A percentile compares a stretch with the other conserved stretches of the same genome.
Evolutionary conservation across 2,888 invertebrate genomes (phyloP).

Genomic region (Chrysina gloriosa): DNA sequence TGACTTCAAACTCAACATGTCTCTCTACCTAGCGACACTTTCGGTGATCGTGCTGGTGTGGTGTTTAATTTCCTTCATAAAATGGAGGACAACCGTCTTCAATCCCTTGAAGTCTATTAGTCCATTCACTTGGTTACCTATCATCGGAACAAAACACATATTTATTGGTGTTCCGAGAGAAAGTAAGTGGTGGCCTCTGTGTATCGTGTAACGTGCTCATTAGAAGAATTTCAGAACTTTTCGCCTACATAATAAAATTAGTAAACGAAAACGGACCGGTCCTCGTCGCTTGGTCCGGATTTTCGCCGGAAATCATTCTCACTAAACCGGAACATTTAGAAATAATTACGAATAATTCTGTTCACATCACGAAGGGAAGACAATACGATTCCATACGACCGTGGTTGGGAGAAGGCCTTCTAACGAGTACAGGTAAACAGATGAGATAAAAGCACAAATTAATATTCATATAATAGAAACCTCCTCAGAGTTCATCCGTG

Average conservation of each 20-base stretch:
- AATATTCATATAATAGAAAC: too few species aligned
- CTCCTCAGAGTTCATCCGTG: too few species aligned
- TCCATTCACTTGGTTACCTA: conserved; percentile 49
- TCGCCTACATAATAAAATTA: conserved; percentile 41
- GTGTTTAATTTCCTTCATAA: not conserved
- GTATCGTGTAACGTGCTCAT: not conserved
- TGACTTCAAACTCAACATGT: not conserved
- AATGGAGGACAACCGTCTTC: conserved; percentile 17
- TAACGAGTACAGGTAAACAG: conserved; percentile 27
- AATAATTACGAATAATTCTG: conserved; percentile 43
- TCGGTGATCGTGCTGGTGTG: not conserved
- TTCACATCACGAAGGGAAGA: conserved; percentile 18
- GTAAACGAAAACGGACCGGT: conserved; percentile 44
- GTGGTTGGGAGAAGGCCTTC: conserved; percentile 29
- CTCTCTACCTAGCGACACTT: not conserved
- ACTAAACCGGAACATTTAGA: conserved; percentile 52
- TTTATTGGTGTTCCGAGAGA: conserved; percentile 27
- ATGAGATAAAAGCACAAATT: too few species aligned
- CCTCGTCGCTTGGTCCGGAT: conserved; percentile 52
- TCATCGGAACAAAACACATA: conserved; percentile 47
- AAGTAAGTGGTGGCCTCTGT: not conserved
- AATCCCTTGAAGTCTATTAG: conserved; percentile 42
- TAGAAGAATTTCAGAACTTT: conserved; percentile 48
- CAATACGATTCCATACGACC: conserved; percentile 16
- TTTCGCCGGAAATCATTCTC: conserved; percentile 48